Evolutionary conservation across 1,140 invertebrate species (phyloP).

Genomic region (Listronotus oregonensis): DNA sequence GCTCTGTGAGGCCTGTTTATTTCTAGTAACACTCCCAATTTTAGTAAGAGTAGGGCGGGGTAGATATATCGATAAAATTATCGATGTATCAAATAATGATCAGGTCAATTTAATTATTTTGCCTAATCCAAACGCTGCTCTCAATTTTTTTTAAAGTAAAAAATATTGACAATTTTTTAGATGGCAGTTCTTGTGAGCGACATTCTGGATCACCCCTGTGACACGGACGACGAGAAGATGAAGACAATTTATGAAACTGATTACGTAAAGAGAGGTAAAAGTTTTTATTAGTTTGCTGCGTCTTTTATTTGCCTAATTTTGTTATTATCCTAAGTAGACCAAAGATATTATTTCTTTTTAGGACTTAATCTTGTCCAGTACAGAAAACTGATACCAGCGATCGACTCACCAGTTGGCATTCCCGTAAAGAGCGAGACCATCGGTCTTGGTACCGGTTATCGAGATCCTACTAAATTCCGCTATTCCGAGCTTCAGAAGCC

Average conservation of each 20-base stretch:
- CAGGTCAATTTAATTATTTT: too few species aligned
- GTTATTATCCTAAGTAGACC: too few species aligned
- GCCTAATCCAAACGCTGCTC: too few species aligned
- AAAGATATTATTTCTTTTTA: constrained; percentile 34
- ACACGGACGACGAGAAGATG: constrained; percentile 63
- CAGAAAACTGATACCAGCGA: constrained; percentile 55
- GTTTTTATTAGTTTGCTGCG: too few species aligned
- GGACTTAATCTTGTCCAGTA: constrained; percentile 53
- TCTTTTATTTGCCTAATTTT: too few species aligned
- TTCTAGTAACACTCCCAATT: too few species aligned
- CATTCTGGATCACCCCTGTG: constrained; percentile 63
- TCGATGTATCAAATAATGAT: too few species aligned
- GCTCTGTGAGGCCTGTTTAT: too few species aligned
- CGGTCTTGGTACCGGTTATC: constrained; percentile 55
- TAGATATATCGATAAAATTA: too few species aligned
- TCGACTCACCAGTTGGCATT: constrained; percentile 55
- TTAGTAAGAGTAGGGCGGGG: too few species aligned
- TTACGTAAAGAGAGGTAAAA: constrained; percentile 61
- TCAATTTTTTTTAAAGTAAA: too few species aligned
- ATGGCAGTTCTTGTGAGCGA: constrained; percentile 63
- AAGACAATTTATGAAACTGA: constrained; percentile 64
- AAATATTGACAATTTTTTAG: constrained; percentile 51
- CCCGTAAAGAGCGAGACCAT: constrained; percentile 53
- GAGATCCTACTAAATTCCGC: constrained; percentile 58
- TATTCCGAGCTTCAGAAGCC: constrained; percentile 53